Conservation (phyloP, 2,797 vertebrate species). For the Parauchenoglanis ngamensis region DNA sequence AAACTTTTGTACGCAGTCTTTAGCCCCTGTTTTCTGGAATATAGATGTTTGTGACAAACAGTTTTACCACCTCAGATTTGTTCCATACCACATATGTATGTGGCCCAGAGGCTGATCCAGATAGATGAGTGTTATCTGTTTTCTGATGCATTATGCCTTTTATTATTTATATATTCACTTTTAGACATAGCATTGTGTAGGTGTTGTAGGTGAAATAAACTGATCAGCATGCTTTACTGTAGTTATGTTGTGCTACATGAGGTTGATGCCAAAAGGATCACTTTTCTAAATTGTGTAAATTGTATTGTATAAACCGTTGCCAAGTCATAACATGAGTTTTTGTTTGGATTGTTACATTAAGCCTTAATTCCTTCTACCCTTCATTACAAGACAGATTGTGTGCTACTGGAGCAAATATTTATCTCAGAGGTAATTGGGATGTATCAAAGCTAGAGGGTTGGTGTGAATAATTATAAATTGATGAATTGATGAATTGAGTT, state of each 20-base stretch:
- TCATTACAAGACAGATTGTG: constrained; percentile 4
- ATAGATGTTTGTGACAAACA: neutral
- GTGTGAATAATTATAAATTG: neutral
- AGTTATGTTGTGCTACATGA: neutral
- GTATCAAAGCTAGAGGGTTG: neutral
- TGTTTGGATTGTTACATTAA: constrained; percentile 1
- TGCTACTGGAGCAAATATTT: neutral
- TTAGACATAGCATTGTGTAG: neutral
- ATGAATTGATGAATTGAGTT: neutral
- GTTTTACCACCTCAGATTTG: neutral
- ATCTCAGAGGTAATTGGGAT: constrained; percentile 11
- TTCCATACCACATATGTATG: neutral
- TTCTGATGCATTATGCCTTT: neutral
- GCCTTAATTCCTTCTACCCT: neutral
- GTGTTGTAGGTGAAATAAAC: neutral
- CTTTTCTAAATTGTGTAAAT: neutral
- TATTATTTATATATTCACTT: neutral
- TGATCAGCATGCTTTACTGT: neutral
- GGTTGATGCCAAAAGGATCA: neutral
- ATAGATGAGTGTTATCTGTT: too few relatives aligned
- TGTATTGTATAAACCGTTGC: neutral
- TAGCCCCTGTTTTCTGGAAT: neutral
- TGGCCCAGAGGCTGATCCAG: neutral
- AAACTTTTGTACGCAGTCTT: neutral
- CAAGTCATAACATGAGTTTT: neutral